Base-by-base conservation (phyloP, 1,140 invertebrate genomes). In the Hycleus cichorii region DNA sequence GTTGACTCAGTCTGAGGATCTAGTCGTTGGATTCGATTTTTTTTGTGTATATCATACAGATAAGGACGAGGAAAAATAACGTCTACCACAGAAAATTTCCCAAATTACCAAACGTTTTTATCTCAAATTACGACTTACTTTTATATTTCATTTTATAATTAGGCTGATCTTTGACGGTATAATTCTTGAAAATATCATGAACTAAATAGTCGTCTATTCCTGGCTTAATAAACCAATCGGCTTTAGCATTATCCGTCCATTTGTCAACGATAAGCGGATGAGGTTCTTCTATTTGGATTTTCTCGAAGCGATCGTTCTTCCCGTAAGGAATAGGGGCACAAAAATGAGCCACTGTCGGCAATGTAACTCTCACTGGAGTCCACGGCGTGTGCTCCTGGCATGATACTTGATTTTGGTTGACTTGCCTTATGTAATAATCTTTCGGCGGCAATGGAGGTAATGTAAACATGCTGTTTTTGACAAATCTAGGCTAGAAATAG, bases 201-300 rank as follows among this genome's bases (percentile, higher is more conserved):
- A 79, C 51, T 5, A 69, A 72, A 56, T 76, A 78, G 18, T 75
- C 77, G 60, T 79, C 74, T 4, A 69, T 59, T 1, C 76, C 77
- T 4, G 78, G 78, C 54, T 76, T 76, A 49, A 74, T 75, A 0
- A 80, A 72, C 77, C 77, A 79, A 52, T 71, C 76, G 0, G 75
- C 76, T 66, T 72, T 77, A 11, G 72, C 75, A 39, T 68, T 71
- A 18, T 70, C 49, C 0, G 74, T 72, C 76, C 69, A 69, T 44
- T 63, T 64, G 6, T 74, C 62, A 39, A 71, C 32, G 7, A 74
- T 48, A 58, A 9, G 39, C 25, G 39, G 45, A 8, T 54, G 39
- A 32, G 53, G 26, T 45, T 52, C 39, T 0, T 54, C 50, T n/a
- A 8, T 9, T n/a, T 38, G 49, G 46, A 39, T 58, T 52, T 47